Base-by-base conservation (phyloP, 23 tunicate species). In the Halocynthia roretzi region DNA sequence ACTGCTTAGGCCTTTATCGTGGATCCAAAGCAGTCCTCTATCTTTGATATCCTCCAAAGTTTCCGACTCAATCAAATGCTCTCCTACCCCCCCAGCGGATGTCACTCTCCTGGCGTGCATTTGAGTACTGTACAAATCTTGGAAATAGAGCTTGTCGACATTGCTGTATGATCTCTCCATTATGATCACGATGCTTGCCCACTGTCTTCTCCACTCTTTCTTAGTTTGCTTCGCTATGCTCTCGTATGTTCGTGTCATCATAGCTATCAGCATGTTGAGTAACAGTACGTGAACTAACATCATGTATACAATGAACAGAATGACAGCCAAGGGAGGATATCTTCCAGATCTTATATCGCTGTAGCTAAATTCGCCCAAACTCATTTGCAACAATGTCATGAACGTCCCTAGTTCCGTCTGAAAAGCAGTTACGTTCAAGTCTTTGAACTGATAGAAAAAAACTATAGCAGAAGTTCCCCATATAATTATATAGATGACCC, bases 211-310 rank as follows among this genome's bases (percentile, higher is more conserved):
- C 98, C 87, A 82, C 48, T 87, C 82, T 51, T 92, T 86, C 52
- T 79, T 76, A 5, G 92, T 60, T 73, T 62, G 80, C 50, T 81
- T 75, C 7, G 75, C 75, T 23, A 92, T 86, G 51, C 79, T 86
- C 19, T 92, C 98, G 61, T 64, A 92, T 19, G 98, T 92, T 49
- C 92, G 60, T 6, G 98, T 92, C 82, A 92, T 92, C 98, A 92
- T 92, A 50, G 98, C 98, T 74, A 92, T 92, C 5, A 92, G 82
- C 98, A 92, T 92, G 85, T 82, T 92, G 18, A 92, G 63, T 9
- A 92, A 85, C 50, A 92, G 75, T 50, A 92, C 75, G 54, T 92
- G 92, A 58, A 86, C 93, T 4, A 92, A 21, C 71, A 92, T 52
- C 98, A 92, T 92, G 70, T 80, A 92, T 12, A 75, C 63, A 23